These are phyloP conservation scores for Drymonia ruficornis DNA, from an alignment of 2,888 invertebrate genomes.

Conservation along the genomic window DNA sequence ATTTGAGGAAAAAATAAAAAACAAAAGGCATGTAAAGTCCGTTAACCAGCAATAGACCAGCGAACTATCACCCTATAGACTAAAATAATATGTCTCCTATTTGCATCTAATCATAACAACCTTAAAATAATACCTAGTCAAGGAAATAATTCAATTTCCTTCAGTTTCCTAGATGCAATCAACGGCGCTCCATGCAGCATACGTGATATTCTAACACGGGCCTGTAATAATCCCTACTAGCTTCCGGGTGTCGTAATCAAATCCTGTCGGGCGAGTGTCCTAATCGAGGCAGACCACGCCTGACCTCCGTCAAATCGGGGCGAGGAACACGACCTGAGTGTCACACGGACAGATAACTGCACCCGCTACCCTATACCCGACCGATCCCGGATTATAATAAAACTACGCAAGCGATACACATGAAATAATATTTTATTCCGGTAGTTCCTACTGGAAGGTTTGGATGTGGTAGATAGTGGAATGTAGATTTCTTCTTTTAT, in stretches of 20 bases:
- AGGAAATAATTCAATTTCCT: slow-evolving; percentile 16
- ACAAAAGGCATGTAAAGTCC: background rate
- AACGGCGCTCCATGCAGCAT: slow-evolving; percentile 28
- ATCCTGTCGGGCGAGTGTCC: slow-evolving; percentile 61
- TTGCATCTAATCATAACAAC: background rate
- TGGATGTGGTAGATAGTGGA: too few relatives aligned
- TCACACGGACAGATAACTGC: slow-evolving; percentile 61
- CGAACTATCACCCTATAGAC: too few relatives aligned
- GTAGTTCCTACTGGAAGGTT: background rate
- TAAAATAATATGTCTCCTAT: background rate
- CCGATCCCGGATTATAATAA: slow-evolving; percentile 10
- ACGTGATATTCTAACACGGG: slow-evolving; percentile 36
- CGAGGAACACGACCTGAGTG: slow-evolving; percentile 66
- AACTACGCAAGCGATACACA: slow-evolving; percentile 5
- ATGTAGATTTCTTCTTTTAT: too few relatives aligned
- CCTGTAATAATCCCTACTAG: slow-evolving; percentile 51
- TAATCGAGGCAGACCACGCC: slow-evolving; percentile 73
- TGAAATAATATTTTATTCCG: slow-evolving; percentile 1
- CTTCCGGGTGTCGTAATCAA: slow-evolving; percentile 64
- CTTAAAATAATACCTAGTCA: slow-evolving; percentile 1
- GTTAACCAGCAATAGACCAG: too few relatives aligned
- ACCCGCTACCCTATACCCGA: slow-evolving; percentile 12
- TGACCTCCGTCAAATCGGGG: slow-evolving; percentile 74
- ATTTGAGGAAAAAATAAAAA: slow-evolving; percentile 3
- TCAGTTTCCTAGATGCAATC: slow-evolving; percentile 28